These are phyloP conservation scores for Meandrina meandrites DNA, from an alignment of 92 coral and sea anemone genomes.

Conservation along the genomic window DNA sequence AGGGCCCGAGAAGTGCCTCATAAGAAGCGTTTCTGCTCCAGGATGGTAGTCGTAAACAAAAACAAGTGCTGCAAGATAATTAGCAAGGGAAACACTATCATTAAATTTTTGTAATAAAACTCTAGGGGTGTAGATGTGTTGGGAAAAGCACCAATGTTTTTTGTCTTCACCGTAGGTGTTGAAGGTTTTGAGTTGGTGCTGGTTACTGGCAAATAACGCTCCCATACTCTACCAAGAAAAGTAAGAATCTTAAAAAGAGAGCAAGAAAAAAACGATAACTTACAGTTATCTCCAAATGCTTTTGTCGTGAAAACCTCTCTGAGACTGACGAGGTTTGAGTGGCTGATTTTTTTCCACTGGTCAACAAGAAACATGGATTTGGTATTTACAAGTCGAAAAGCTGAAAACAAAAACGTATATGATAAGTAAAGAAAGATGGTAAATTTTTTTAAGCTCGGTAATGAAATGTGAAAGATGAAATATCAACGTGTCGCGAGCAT, in stretches of 20 bases:
- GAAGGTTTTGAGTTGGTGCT: too few relatives aligned
- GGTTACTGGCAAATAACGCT: neutral
- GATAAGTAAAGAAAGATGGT: too few relatives aligned
- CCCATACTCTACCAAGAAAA: neutral
- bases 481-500: too few relatives aligned
- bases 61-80: constrained; percentile 69
- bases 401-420: constrained; percentile 49
- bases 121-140: neutral
- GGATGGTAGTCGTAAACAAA: constrained; percentile 98
- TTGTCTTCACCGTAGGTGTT: too few relatives aligned
- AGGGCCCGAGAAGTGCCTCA: constrained; percentile 91
- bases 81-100: neutral
- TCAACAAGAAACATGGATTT: constrained; percentile 94
- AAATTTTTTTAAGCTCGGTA: too few relatives aligned
- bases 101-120: neutral
- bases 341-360: constrained; percentile 95
- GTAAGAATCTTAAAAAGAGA: neutral
- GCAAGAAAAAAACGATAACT: constrained; percentile 43
- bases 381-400: constrained; percentile 91
- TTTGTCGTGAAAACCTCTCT: constrained; percentile 96
- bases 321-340: constrained; percentile 93
- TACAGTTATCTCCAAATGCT: constrained; percentile 98
- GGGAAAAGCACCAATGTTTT: neutral
- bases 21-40: constrained; percentile 90
- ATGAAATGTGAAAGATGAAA: too few relatives aligned